phyloP scores from a whole-genome alignment of 2,113 vertebrate genomes.

The Fregetta grallaria region DNA sequence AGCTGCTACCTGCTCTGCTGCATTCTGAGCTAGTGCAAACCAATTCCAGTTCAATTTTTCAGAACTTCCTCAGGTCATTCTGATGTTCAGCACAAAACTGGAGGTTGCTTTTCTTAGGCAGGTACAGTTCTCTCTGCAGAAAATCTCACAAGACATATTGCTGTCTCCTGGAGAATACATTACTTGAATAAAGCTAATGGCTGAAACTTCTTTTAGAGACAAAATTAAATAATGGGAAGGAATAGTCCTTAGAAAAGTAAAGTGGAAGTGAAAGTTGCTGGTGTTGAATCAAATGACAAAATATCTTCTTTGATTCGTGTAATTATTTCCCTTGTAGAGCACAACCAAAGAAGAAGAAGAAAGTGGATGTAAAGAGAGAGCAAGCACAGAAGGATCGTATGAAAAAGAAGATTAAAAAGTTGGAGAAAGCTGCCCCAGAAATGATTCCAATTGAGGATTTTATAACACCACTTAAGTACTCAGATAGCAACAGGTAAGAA shows the following conservation, averaged over 20 bases:
- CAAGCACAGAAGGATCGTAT: constrained; percentile 82
- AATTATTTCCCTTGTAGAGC: constrained; percentile 72
- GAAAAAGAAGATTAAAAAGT: constrained; percentile 86
- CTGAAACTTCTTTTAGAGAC: background rate
- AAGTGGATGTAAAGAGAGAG: constrained; percentile 85
- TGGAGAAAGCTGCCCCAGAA: constrained; percentile 88
- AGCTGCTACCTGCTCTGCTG: background rate
- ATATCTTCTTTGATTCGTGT: background rate
- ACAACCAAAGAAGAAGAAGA: constrained; percentile 94
- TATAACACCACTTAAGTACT: constrained; percentile 72
- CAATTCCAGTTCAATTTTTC: background rate
- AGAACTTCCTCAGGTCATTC: background rate
- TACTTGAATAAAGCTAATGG: background rate
- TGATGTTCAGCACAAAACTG: background rate
- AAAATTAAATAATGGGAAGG: background rate
- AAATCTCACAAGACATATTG: background rate
- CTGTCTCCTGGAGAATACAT: background rate
- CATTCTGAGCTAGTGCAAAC: background rate
- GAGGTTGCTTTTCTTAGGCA: background rate
- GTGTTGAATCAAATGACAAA: background rate
- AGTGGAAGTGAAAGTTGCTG: background rate
- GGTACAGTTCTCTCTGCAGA: background rate
- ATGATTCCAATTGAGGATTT: constrained; percentile 95
- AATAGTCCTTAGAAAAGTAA: background rate
- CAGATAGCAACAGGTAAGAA: constrained; percentile 82